phyloP scores from a whole-genome alignment of 2,113 vertebrate species.

The Harpagus bidentatus region DNA sequence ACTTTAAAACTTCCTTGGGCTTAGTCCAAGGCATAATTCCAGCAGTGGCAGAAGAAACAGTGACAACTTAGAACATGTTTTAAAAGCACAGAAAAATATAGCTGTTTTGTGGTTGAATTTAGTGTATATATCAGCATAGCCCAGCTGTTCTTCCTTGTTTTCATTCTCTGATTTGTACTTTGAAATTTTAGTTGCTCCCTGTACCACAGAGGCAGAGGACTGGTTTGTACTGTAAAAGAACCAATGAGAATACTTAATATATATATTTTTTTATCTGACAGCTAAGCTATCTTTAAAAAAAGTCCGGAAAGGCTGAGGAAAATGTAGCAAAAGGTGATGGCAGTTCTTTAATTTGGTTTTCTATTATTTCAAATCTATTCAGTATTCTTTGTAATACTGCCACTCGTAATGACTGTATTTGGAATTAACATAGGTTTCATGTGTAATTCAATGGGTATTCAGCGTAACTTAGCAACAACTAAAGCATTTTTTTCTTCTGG shows the following conservation, averaged over 20 bases:
- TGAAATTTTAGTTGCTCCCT: not conserved
- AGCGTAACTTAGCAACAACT: conserved; percentile 70
- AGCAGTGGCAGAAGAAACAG: not conserved
- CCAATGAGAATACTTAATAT: not conserved
- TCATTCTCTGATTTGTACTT: not conserved
- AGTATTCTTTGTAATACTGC: conserved; percentile 35
- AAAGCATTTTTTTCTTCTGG: conserved; percentile 40
- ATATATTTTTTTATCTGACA: not conserved
- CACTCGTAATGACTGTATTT: conserved; percentile 59
- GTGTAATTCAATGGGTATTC: conserved; percentile 50
- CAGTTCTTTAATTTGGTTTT: conserved; percentile 56
- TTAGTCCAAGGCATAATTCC: not conserved
- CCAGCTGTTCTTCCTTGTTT: not conserved
- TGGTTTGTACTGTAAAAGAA: not conserved
- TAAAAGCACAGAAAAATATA: not conserved
- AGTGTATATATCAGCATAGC: not conserved
- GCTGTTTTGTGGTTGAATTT: not conserved
- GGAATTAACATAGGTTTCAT: conserved; percentile 65
- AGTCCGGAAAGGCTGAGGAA: not conserved
- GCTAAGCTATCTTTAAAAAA: conserved; percentile 1
- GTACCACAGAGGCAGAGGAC: not conserved
- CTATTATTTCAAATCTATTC: conserved; percentile 58
- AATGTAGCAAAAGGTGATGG: conserved; percentile 10
- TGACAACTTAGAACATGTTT: not conserved
- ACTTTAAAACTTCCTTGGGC: not conserved